Conservation (phyloP, 2,113 vertebrate genomes). For the Sardina pilchardus region DNA sequence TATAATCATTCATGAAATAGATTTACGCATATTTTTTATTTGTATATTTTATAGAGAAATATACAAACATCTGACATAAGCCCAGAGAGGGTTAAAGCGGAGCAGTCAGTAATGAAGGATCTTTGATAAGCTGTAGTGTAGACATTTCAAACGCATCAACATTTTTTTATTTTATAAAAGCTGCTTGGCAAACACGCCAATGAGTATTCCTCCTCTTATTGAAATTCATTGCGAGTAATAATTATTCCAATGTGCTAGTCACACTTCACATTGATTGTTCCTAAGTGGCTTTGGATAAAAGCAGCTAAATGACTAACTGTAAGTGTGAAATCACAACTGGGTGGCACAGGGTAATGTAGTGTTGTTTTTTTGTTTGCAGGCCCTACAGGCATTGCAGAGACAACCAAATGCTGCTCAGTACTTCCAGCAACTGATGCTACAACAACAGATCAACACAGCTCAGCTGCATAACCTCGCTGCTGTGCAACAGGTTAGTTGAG, state of each 20-base stretch:
- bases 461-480: conserved; percentile 96
- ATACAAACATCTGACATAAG: too few relatives aligned
- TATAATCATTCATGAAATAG: not conserved
- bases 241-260: too few relatives aligned
- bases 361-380: conserved; percentile 65
- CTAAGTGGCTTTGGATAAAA: too few relatives aligned
- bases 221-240: not conserved
- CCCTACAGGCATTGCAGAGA: conserved; percentile 91
- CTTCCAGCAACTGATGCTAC: conserved; percentile 97
- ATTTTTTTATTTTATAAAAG: too few relatives aligned
- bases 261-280: too few relatives aligned
- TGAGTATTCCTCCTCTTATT: not conserved
- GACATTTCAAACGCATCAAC: too few relatives aligned
- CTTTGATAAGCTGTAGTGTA: too few relatives aligned
- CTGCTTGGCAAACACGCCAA: not conserved
- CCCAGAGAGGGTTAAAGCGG: too few relatives aligned
- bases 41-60: too few relatives aligned
- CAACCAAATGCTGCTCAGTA: conserved; percentile 97
- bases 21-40: not conserved
- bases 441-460: conserved; percentile 94
- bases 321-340: not conserved
- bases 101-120: too few relatives aligned
- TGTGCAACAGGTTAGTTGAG: conserved; percentile 90
- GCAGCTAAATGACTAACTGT: too few relatives aligned
- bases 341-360: not conserved